These are phyloP conservation scores for Ceratotherium simum DNA, from an alignment of 2,113 vertebrate genomes.

Conservation along the genomic window DNA sequence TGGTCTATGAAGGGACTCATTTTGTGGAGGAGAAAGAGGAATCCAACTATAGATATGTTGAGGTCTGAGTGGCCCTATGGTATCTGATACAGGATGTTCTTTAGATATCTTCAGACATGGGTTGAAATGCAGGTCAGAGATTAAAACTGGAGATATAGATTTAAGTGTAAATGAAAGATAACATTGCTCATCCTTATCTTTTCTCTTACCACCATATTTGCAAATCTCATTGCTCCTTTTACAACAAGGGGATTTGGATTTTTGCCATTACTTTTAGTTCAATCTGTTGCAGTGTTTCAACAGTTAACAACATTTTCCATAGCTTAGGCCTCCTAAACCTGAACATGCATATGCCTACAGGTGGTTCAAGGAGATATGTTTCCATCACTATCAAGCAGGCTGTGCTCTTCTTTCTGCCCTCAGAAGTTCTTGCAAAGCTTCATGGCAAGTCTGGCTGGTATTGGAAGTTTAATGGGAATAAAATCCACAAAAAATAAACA, in stretches of 20 bases:
- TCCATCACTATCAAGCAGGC: background rate
- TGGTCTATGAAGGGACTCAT: background rate
- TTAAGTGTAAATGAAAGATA: background rate
- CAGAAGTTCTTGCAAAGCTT: slow-evolving; percentile 1
- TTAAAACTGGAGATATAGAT: background rate
- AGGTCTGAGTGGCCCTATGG: background rate
- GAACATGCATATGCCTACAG: background rate
- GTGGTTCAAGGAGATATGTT: background rate
- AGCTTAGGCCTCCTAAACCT: background rate
- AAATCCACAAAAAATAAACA: background rate
- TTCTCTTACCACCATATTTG: background rate
- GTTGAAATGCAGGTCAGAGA: slow-evolving; percentile 35
- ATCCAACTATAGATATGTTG: background rate
- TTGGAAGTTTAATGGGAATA: background rate
- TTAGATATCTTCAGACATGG: background rate
- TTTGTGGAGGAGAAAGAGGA: background rate
- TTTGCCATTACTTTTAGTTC: slow-evolving; percentile 4
- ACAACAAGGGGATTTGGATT: background rate
- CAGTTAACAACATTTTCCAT: background rate
- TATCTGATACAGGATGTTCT: background rate
- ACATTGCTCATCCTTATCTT: background rate
- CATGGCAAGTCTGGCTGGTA: background rate
- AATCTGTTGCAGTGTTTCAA: background rate
- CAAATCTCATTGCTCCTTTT: background rate
- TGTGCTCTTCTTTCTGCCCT: background rate